These are phyloP conservation scores for Bellardia bayeri DNA, from an alignment of 2,888 invertebrate genomes.

Conservation along the genomic window DNA sequence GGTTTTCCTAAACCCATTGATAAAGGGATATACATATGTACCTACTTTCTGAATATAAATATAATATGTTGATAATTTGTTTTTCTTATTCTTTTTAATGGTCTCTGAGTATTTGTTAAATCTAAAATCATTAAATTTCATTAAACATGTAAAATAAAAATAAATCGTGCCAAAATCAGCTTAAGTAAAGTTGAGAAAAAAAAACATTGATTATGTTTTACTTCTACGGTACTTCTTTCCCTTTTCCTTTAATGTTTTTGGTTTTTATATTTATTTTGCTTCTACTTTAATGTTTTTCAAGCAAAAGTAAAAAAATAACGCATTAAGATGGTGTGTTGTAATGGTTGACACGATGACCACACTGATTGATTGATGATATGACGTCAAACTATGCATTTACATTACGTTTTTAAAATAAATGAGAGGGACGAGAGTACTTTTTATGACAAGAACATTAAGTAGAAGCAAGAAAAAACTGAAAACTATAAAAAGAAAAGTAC, in stretches of 20 bases:
- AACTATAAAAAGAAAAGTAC: neutral
- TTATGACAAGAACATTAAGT: slow-evolving; percentile 23
- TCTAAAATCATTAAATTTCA: slow-evolving; percentile 35
- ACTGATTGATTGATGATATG: slow-evolving; percentile 80
- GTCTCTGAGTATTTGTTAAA: neutral
- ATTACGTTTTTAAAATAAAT: slow-evolving; percentile 15
- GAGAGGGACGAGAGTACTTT: neutral
- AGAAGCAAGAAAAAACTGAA: neutral
- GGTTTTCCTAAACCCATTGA: too few relatives aligned
- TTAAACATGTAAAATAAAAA: neutral
- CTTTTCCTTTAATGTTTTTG: neutral
- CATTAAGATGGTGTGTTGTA: neutral
- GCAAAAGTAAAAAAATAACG: neutral
- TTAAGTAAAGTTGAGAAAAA: neutral
- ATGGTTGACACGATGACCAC: slow-evolving; percentile 19
- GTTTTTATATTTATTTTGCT: neutral
- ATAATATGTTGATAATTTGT: too few relatives aligned
- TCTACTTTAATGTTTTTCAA: neutral
- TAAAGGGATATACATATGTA: too few relatives aligned
- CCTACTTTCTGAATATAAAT: too few relatives aligned
- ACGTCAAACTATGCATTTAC: slow-evolving; percentile 77
- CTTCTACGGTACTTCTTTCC: neutral
- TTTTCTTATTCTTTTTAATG: neutral
- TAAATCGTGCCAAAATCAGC: slow-evolving; percentile 1
- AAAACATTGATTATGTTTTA: slow-evolving; percentile 10